Percentiles rank a stretch among this genome's conserved stretches.
Evolutionary conservation across 2,888 invertebrate species (phyloP).

Genomic region (Troglohyphantes excavatus): DNA sequence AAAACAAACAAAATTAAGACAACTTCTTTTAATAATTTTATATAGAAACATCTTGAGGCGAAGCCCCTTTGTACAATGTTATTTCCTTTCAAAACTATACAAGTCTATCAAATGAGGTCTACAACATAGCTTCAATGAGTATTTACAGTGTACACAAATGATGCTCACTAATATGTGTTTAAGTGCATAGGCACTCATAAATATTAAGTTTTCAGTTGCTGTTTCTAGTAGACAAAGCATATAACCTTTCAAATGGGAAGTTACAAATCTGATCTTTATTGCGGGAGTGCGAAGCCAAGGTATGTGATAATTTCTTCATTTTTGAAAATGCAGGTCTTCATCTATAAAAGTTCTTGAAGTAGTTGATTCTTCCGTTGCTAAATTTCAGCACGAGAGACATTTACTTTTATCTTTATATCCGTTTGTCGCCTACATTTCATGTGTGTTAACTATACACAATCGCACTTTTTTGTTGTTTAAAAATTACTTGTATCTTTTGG

Average conservation of each 20-base stretch:
- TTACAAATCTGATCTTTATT: too few species aligned
- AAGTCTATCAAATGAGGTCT: constrained; percentile 73
- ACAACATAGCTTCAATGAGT: constrained; percentile 73
- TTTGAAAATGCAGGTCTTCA: too few species aligned
- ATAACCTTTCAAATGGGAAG: background rate
- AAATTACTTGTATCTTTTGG: too few species aligned
- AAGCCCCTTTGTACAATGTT: constrained; percentile 76
- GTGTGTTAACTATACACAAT: too few species aligned
- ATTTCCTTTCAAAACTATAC: constrained; percentile 77
- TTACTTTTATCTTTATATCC: too few species aligned
- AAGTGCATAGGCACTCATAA: constrained; percentile 58
- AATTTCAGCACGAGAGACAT: too few species aligned
- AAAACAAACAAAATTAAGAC: constrained; percentile 18
- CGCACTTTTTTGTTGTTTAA: too few species aligned
- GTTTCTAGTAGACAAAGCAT: constrained; percentile 42
- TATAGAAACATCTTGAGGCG: constrained; percentile 74
- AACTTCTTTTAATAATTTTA: constrained; percentile 67
- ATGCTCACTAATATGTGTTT: constrained; percentile 47
- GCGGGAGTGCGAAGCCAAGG: too few species aligned
- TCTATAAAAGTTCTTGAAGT: too few species aligned
- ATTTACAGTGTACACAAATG: constrained; percentile 69
- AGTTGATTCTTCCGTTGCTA: too few species aligned
- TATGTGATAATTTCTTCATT: too few species aligned
- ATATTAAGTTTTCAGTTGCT: background rate
- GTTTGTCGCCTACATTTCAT: too few species aligned